Evolutionary conservation across 2,888 invertebrate genomes (phyloP).

Genomic region (Machimus atricapillus): DNA sequence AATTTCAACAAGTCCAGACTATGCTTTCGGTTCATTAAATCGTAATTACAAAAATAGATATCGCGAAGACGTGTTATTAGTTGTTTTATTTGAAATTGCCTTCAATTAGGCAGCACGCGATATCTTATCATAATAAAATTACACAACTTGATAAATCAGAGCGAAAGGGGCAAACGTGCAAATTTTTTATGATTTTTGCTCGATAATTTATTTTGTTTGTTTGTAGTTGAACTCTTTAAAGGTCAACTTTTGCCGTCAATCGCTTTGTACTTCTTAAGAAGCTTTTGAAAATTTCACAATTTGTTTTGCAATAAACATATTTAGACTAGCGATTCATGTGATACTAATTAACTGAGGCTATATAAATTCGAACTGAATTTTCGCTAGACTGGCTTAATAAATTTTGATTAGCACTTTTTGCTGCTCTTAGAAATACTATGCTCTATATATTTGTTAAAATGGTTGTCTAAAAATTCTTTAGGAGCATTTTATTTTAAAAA

Average conservation of each 20-base stretch:
- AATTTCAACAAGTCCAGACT: conserved; percentile 1
- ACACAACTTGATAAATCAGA: neutral
- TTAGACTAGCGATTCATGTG: neutral
- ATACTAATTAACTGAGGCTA: neutral
- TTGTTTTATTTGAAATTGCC: neutral
- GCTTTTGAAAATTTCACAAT: neutral
- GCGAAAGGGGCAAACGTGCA: neutral
- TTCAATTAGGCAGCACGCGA: neutral
- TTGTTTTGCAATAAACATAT: neutral
- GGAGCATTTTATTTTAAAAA: too few species aligned
- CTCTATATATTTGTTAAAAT: too few species aligned
- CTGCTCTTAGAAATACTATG: too few species aligned
- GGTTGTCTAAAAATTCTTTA: too few species aligned
- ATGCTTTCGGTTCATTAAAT: neutral
- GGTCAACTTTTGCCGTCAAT: neutral
- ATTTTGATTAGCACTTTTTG: neutral
- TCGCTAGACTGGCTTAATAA: neutral
- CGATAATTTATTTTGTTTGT: neutral
- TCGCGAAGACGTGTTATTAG: neutral
- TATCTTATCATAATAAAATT: neutral
- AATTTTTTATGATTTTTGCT: neutral
- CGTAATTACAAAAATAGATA: neutral
- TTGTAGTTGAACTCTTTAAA: neutral
- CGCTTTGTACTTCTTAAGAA: neutral
- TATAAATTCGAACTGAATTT: neutral